Evolutionary conservation across 2,113 vertebrate species (phyloP).

Genomic region (Burhinus bistriatus): DNA sequence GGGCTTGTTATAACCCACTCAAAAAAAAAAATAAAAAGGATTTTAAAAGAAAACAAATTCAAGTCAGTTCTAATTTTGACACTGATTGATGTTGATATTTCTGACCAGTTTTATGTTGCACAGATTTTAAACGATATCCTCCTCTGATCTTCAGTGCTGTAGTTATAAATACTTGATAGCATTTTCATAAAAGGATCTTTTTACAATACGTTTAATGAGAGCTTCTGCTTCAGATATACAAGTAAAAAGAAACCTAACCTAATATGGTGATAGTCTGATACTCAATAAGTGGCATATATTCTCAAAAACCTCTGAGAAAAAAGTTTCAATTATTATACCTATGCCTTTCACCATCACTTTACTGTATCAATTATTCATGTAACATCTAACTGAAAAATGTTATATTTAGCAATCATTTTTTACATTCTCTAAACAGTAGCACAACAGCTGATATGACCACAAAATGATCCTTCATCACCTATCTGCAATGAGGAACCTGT

Average conservation of each 20-base stretch:
- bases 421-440: conserved; percentile 69
- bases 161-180: conserved; percentile 55
- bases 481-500: conserved; percentile 81
- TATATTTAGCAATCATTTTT: conserved; percentile 71
- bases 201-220: conserved; percentile 64
- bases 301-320: conserved; percentile 48
- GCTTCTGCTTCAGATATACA: conserved; percentile 43
- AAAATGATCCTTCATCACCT: conserved; percentile 82
- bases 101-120: conserved; percentile 42
- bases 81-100: conserved; percentile 37
- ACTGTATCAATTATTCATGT: conserved; percentile 68
- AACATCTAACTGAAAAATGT: conserved; percentile 66
- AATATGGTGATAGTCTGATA: conserved; percentile 18
- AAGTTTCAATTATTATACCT: conserved; percentile 62
- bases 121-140: conserved; percentile 46
- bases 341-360: conserved; percentile 70
- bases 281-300: conserved; percentile 35
- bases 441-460: conserved; percentile 80
- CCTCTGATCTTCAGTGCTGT: conserved; percentile 55
- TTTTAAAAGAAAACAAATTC: conserved; percentile 43
- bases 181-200: conserved; percentile 53
- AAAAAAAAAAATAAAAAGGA: conserved; percentile 31
- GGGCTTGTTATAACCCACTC: conserved; percentile 11
- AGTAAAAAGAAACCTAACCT: conserved; percentile 33
- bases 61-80: conserved; percentile 30